Evolutionary conservation across 2,888 invertebrate genomes (phyloP).

Genomic region (Cryptocephalus primarius): DNA sequence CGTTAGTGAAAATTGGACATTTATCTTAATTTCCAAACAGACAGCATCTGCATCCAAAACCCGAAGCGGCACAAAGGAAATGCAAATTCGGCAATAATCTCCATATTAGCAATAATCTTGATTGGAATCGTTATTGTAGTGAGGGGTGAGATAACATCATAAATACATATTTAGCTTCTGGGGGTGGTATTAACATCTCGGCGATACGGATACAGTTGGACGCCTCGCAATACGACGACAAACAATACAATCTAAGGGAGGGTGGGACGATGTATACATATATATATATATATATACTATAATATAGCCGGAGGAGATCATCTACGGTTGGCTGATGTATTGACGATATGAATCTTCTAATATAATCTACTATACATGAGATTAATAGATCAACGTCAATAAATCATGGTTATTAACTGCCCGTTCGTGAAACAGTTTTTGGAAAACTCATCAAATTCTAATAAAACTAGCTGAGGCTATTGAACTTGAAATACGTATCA

Average conservation of each 20-base stretch:
- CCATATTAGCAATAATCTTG: slow-evolving; percentile 29
- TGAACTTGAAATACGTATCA: no score
- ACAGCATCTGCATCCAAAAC: slow-evolving; percentile 20
- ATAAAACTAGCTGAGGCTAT: no score
- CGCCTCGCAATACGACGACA: slow-evolving; percentile 14
- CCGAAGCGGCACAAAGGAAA: slow-evolving; percentile 20
- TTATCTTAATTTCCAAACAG: not conserved
- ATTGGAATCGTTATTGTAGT: slow-evolving; percentile 17
- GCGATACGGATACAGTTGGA: slow-evolving; percentile 17
- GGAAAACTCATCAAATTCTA: no score
- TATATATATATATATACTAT: no score
- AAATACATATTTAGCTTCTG: slow-evolving; percentile 25
- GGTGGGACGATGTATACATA: not conserved
- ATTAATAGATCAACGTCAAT: no score
- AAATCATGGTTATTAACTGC: no score
- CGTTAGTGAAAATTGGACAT: no score
- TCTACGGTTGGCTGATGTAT: no score
- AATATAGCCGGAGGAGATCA: no score
- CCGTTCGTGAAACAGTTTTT: no score
- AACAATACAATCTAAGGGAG: slow-evolving; percentile 8
- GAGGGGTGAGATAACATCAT: slow-evolving; percentile 22
- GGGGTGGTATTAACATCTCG: not conserved
- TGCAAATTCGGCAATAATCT: slow-evolving; percentile 25
- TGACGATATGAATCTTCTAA: no score
- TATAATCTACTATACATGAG: no score